Evolutionary conservation across 2,888 invertebrate genomes (phyloP), one percentile per base, ranked within the genome.

Genomic region (Spilosoma lubricipeda): DNA sequence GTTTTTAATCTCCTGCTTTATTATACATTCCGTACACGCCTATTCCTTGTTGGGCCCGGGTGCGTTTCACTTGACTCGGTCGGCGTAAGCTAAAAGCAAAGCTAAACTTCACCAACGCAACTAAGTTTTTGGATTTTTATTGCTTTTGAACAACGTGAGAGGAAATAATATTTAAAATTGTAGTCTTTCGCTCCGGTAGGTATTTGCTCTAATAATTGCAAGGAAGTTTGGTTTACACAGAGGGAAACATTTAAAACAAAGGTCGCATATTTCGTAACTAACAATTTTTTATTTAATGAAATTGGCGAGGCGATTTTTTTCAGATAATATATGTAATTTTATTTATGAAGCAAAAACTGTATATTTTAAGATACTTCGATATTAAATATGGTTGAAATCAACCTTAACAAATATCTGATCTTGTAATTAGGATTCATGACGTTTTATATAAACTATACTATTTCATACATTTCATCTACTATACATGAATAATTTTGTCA

Each of bases 21-120:
- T 95, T 95, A 95, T 95, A 90, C 95, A 95, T 94, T 94, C 95
- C 89, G 92, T 85, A 90, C 95, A 95, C 95, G 95, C 95, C 95
- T 90, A 92, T 95, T 95, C 93, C 94, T 93, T 95, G 95, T 94
- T 93, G 92, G 92, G 91, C 89, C 86, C 87, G 90, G 90, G 90
- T 91, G 92, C 90, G 92, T 92, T 91, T 90, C 89, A 90, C 91
- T 91, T 88, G 83, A 87, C 90, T 89, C 93, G 90, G 86, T 87
- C 85, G 87, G 88, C 90, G 85, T 91, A 90, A 91, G 91, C 90
- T 89, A 89, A 91, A 91, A 93, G 91, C 92, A 91, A 92, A 91
- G 94, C 91, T 85, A 85, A 94, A 94, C 93, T 95, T 94, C 91
- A 89, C 88, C 90, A 90, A 93, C 91, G 90, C 90, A 94, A 93